A percentile compares a stretch with the other conserved stretches of the same genome.
Conservation (phyloP, 2,797 vertebrate genomes). For the Malacoraja senta region DNA sequence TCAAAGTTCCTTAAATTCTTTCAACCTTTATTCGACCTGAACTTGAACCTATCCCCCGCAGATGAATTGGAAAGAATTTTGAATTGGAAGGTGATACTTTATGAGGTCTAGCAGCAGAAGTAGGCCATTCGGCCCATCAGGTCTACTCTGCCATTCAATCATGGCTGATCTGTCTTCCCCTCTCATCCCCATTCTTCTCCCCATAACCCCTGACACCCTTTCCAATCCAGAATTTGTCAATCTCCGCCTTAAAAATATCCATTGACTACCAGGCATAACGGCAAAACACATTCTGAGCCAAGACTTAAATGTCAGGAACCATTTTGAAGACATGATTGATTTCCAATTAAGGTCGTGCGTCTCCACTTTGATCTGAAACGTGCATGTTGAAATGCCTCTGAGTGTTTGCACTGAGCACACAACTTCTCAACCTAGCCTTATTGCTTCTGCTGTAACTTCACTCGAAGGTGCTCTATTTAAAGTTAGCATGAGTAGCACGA, state of each 20-base stretch:
- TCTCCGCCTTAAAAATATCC: too few relatives aligned
- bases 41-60: neutral
- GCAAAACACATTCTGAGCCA: neutral
- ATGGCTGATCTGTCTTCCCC: too few relatives aligned
- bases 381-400: neutral
- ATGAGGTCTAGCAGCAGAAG: too few relatives aligned
- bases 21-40: neutral
- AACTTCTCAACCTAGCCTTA: too few relatives aligned
- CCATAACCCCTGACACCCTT: too few relatives aligned
- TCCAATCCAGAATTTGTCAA: too few relatives aligned
- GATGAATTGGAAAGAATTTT: neutral
- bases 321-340: neutral
- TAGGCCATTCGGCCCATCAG: too few relatives aligned
- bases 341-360: neutral
- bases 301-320: neutral
- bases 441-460: neutral
- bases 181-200: too few relatives aligned
- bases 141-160: too few relatives aligned
- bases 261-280: neutral
- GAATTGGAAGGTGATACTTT: neutral
- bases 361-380: neutral
- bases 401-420: conserved; percentile 8
- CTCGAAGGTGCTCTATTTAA: neutral
- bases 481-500: neutral
- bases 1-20: neutral